phyloP scores from a whole-genome alignment of 1,140 invertebrate genomes.

The Atta cephalotes region DNA sequence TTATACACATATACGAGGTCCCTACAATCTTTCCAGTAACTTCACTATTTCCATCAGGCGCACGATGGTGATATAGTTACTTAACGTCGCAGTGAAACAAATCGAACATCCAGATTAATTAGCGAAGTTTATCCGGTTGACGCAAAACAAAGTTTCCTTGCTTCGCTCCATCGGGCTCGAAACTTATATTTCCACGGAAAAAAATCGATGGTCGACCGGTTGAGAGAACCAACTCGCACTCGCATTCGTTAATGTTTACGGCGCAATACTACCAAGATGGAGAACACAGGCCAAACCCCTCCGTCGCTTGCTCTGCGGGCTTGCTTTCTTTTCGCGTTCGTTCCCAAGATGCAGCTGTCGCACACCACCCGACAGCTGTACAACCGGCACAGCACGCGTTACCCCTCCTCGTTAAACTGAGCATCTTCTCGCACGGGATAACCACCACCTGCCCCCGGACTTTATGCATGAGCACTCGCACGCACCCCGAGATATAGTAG shows the following conservation, averaged over 20 bases:
- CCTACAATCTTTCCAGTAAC: background rate
- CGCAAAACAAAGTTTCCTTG: background rate
- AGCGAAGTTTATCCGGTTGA: background rate
- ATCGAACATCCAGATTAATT: conserved; percentile 19
- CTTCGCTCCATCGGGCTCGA: background rate
- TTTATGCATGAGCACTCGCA: conserved; percentile 30
- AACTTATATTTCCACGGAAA: conserved; percentile 26
- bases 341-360: conserved; percentile 80
- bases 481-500: background rate
- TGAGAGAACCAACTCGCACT: background rate
- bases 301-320: background rate
- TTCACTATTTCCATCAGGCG: background rate
- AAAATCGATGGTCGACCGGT: conserved; percentile 19
- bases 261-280: conserved; percentile 1
- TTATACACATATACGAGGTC: background rate
- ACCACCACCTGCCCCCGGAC: conserved; percentile 72
- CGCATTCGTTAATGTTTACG: conserved; percentile 2
- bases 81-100: background rate
- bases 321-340: conserved; percentile 63
- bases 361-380: conserved; percentile 77
- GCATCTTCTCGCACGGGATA: conserved; percentile 77
- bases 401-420: conserved; percentile 78
- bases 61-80: background rate
- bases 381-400: conserved; percentile 66
- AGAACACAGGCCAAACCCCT: background rate